phyloP scores from a whole-genome alignment of 1,140 invertebrate genomes.

The Tetramorium simillimum region DNA sequence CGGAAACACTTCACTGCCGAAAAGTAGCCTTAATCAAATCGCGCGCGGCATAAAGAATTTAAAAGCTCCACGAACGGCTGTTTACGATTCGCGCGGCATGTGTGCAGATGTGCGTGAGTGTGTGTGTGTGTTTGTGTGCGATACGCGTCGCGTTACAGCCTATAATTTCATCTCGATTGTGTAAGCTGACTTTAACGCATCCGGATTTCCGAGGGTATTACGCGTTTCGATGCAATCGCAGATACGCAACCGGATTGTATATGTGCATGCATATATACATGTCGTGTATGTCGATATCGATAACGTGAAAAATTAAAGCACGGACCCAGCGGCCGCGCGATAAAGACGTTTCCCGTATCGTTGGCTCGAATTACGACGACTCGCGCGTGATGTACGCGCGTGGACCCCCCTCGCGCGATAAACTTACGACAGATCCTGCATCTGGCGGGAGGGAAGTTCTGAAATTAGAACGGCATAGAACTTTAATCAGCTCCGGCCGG shows the following conservation, averaged over 20 bases:
- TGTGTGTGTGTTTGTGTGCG: too few species aligned
- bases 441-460: conserved; percentile 3
- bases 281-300: background rate
- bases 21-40: background rate
- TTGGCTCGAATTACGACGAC: conserved; percentile 22
- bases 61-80: background rate
- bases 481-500: conserved; percentile 33
- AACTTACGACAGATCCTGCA: conserved; percentile 4
- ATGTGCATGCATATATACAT: background rate
- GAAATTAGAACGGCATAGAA: conserved; percentile 38
- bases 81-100: background rate
- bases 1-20: background rate
- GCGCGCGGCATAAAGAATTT: background rate
- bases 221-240: conserved; percentile 30
- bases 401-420: conserved; percentile 8
- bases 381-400: conserved; percentile 17
- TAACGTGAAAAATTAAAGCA: conserved; percentile 32
- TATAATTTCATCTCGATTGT: conserved; percentile 37
- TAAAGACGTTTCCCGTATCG: conserved; percentile 8
- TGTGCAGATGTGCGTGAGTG: too few species aligned
- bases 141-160: background rate
- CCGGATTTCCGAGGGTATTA: conserved; percentile 11
- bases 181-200: conserved; percentile 8
- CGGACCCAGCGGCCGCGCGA: background rate
- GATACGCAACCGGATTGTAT: background rate